Conservation (phyloP, 2,113 vertebrate genomes). For the Lepisosteus osseus region DNA sequence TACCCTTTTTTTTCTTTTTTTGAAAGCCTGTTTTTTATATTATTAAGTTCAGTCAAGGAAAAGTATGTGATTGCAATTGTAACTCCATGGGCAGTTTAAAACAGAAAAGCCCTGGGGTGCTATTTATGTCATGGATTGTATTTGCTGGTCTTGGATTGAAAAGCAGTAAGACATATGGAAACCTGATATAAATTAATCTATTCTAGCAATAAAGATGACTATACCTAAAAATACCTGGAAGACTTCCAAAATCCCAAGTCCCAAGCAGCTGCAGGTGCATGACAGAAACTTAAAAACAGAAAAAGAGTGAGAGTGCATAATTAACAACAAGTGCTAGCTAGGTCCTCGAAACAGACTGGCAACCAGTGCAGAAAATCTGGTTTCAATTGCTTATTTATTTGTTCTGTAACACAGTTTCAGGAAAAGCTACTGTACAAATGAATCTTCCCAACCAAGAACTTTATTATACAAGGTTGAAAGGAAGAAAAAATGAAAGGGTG, state of each 20-base stretch:
- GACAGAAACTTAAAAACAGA: too few relatives aligned
- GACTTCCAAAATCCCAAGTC: background rate
- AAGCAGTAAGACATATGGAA: background rate
- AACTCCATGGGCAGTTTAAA: background rate
- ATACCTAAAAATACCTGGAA: background rate
- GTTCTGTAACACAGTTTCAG: too few relatives aligned
- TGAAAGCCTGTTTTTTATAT: background rate
- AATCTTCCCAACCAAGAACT: too few relatives aligned
- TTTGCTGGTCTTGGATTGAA: too few relatives aligned
- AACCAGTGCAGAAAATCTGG: too few relatives aligned
- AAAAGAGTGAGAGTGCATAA: too few relatives aligned
- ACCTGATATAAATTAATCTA: background rate
- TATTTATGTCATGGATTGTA: background rate
- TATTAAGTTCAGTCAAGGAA: slow-evolving; percentile 12
- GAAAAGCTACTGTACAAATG: too few relatives aligned
- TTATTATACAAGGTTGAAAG: too few relatives aligned
- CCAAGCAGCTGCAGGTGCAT: background rate
- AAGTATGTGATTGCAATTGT: background rate
- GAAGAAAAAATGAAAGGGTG: too few relatives aligned
- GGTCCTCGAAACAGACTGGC: too few relatives aligned
- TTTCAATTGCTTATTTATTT: too few relatives aligned
- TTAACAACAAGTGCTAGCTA: too few relatives aligned
- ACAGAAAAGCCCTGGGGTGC: background rate
- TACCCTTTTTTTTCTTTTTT: background rate
- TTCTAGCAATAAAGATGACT: background rate